Percentiles rank a stretch among this genome's conserved stretches.
Conservation (phyloP, 2,888 invertebrate species). For the Electrophaes corylata region DNA sequence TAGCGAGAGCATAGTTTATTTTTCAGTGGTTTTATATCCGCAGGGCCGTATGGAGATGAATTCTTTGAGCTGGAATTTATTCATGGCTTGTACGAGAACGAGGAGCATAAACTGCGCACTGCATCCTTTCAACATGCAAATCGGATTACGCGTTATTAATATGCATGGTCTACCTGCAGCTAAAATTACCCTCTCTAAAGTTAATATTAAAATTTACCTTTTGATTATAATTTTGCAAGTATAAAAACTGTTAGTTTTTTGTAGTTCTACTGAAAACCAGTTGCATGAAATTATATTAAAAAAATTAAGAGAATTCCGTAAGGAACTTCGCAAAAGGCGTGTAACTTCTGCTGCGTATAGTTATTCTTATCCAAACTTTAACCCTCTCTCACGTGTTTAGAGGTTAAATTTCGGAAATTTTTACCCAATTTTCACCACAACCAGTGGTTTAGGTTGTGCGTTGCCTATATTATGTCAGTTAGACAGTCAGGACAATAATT, state of each 20-base stretch:
- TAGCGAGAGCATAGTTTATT: not conserved
- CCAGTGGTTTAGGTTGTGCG: no score
- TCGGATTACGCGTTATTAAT: conserved; percentile 29
- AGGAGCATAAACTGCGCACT: conserved; percentile 23
- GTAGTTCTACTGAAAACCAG: no score
- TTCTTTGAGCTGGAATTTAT: conserved; percentile 26
- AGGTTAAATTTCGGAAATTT: no score
- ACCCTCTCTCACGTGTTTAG: no score
- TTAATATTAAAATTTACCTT: conserved; percentile 13
- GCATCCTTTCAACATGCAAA: conserved; percentile 32
- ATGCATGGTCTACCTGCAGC: conserved; percentile 23
- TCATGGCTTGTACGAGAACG: conserved; percentile 20
- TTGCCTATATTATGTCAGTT: no score
- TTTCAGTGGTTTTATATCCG: conserved; percentile 9
- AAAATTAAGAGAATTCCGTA: no score
- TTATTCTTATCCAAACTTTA: no score
- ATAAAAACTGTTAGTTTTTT: not conserved
- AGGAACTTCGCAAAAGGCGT: no score
- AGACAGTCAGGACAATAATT: no score
- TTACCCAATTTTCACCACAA: no score
- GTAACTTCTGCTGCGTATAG: no score
- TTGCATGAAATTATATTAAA: no score
- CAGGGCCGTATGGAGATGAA: conserved; percentile 14
- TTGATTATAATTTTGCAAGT: conserved; percentile 9
- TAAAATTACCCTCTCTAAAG: conserved; percentile 14